Base-by-base conservation (phyloP, 2,888 invertebrate genomes). In the Hyalella azteca region DNA sequence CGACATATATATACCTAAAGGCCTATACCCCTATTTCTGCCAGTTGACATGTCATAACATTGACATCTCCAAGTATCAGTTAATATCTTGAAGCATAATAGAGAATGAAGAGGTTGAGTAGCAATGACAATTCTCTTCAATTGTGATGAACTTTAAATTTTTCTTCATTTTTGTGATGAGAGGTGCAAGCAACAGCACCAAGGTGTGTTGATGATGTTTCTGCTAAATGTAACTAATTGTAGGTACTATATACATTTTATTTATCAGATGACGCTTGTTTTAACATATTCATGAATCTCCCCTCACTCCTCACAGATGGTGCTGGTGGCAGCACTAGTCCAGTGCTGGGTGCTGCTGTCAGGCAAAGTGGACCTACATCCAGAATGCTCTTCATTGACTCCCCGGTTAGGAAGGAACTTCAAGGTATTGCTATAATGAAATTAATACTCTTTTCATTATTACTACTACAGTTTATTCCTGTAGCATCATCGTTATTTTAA, bases 341-440 rank as follows among this genome's bases (percentile, higher is more conserved):
- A 3, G 66, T 32, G 5, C 1, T 66, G 9, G 36, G 66, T 5
- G 29, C 39, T 32, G 54, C 2, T 1, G 66, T 19, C 39, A 19
- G 7, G 36, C 19, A 29, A 32, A 66, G 36, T 39, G 66, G 66
- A 2, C 19, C 36, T 7, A n/a, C 66, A 36, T 13, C 66, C 39
- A n/a, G 36, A 22, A 66, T 66, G 66, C 66, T 66, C 36, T 66
- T 39, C 66, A 66, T 66, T 39, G 66, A 66, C 36, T 66, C 66
- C 66, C 66, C 66, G 13, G 66, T 29, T 5, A 66, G 19, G 36
- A 66, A 36, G 2, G 66, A 66, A 66, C 66, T 19, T 4, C 66
- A 32, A 36, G 36, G 66, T 66, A 1, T 19, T 32, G n/a, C 4
- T 2, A 3, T 29, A 66, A 7, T 39, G 22, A 4, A 13, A 26